Conservation (phyloP, 2,888 invertebrate genomes). For the Drosophila mettleri region DNA sequence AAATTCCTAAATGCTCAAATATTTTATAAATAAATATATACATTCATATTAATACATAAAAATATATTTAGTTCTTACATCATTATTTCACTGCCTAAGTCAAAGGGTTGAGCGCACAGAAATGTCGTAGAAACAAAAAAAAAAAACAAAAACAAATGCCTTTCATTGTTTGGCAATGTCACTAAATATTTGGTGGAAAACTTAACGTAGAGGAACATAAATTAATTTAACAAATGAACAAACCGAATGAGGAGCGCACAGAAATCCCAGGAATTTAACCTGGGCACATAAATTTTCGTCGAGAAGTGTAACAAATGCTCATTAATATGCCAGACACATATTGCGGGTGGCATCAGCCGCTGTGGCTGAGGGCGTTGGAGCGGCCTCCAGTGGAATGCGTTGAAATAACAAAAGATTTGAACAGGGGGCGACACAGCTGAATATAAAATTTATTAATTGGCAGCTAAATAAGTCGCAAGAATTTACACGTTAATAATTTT, state of each 20-base stretch:
- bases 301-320: conserved; percentile 72
- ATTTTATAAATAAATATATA: not conserved
- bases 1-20: no score
- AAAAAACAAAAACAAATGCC: conserved; percentile 5
- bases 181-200: conserved; percentile 50
- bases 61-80: conserved; percentile 7
- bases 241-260: conserved; percentile 37
- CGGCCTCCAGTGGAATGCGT: conserved; percentile 27
- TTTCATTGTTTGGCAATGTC: conserved; percentile 30
- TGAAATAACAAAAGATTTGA: conserved; percentile 31
- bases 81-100: conserved; percentile 8
- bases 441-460: conserved; percentile 79
- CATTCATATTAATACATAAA: not conserved
- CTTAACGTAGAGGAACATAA: conserved; percentile 56
- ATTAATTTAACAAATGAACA: conserved; percentile 76
- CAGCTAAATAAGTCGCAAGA: conserved; percentile 79
- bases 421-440: conserved; percentile 36
- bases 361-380: not conserved
- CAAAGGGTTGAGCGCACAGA: conserved; percentile 33
- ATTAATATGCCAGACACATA: conserved; percentile 76
- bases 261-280: conserved; percentile 76
- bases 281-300: conserved; percentile 71
- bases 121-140: not conserved
- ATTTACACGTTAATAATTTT: conserved; percentile 82
- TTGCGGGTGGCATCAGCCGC: conserved; percentile 4